Evolutionary conservation across 2,888 invertebrate species (phyloP).

Genomic region (Drosophila leonis): DNA sequence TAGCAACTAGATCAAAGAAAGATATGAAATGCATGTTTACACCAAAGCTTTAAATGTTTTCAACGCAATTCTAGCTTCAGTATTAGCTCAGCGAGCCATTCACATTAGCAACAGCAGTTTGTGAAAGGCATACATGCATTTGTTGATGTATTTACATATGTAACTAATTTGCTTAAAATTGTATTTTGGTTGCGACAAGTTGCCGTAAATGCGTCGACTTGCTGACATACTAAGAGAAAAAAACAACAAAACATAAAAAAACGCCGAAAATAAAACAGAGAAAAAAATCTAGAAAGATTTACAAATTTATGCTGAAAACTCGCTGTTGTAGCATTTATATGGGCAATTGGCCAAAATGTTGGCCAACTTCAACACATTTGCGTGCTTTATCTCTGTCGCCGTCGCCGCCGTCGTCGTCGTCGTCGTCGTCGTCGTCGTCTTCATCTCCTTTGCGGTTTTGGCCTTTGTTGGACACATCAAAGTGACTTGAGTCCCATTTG

Average conservation of each 20-base stretch:
- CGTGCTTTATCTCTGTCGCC: conserved; percentile 63
- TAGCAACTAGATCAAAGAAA: conserved; percentile 53
- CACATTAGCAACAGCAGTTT: conserved; percentile 21
- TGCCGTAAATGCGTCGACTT: conserved; percentile 57
- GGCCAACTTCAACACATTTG: conserved; percentile 72
- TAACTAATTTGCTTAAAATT: conserved; percentile 60
- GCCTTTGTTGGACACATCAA: conserved; percentile 57
- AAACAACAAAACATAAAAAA: conserved; percentile 2
- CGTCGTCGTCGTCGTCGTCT: neutral
- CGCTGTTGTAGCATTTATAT: conserved; percentile 58
- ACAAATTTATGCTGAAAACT: conserved; percentile 70
- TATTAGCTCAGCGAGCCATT: conserved; percentile 38
- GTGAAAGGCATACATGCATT: conserved; percentile 49
- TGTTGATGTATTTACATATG: conserved; percentile 43
- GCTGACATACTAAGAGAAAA: conserved; percentile 39
- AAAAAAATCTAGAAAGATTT: conserved; percentile 55
- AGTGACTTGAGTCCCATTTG: conserved; percentile 67
- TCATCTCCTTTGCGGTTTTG: conserved; percentile 8
- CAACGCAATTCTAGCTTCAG: conserved; percentile 32
- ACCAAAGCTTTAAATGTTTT: conserved; percentile 60
- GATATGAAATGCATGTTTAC: conserved; percentile 64
- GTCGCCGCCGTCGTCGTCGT: no score
- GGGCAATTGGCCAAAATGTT: conserved; percentile 77
- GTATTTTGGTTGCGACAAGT: conserved; percentile 59
- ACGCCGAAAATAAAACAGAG: conserved; percentile 10